A percentile compares a stretch with the other conserved stretches of the same genome.
Evolutionary conservation across 53 echinoderm and acorn worm genomes (phyloP).

Genomic region (Apostichopus leukothele): DNA sequence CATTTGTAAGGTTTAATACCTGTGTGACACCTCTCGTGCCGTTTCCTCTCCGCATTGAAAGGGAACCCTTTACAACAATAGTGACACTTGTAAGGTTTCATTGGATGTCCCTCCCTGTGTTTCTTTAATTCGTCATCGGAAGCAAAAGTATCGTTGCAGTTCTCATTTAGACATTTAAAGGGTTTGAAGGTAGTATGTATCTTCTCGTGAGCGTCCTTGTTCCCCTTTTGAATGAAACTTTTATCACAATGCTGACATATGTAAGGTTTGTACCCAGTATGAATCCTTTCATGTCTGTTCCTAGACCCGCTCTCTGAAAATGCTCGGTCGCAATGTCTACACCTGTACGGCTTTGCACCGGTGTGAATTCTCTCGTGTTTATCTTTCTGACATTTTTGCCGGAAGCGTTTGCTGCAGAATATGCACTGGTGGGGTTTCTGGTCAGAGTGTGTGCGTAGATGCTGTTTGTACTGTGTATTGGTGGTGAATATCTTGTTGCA

Average conservation of each 20-base stretch:
- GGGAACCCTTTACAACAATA: constrained; percentile 41
- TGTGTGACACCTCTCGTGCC: constrained; percentile 41
- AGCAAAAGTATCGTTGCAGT: constrained; percentile 39
- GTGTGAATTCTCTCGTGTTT: constrained; percentile 48
- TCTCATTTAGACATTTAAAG: constrained; percentile 22
- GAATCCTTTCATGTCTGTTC: constrained; percentile 33
- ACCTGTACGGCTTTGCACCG: constrained; percentile 26
- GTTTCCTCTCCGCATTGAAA: constrained; percentile 34
- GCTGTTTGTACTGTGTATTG: constrained; percentile 5
- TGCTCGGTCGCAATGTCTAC: constrained; percentile 34
- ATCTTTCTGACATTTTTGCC: constrained; percentile 40
- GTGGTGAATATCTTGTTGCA: constrained; percentile 19
- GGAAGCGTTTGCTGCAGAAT: constrained; percentile 19
- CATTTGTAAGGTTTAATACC: constrained; percentile 38
- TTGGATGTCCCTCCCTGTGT: constrained; percentile 32
- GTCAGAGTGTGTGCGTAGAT: constrained; percentile 9
- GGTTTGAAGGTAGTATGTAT: constrained; percentile 43
- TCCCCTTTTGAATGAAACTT: constrained; percentile 32
- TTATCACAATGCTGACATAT: constrained; percentile 16
- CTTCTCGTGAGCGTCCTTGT: constrained; percentile 42
- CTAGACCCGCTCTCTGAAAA: constrained; percentile 35
- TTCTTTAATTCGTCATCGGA: constrained; percentile 6
- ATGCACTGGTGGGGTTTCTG: constrained; percentile 28
- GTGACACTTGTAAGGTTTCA: constrained; percentile 36
- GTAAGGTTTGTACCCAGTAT: constrained; percentile 36